Conservation (phyloP, 1,140 invertebrate species). For the Lanistes nyassanus region DNA sequence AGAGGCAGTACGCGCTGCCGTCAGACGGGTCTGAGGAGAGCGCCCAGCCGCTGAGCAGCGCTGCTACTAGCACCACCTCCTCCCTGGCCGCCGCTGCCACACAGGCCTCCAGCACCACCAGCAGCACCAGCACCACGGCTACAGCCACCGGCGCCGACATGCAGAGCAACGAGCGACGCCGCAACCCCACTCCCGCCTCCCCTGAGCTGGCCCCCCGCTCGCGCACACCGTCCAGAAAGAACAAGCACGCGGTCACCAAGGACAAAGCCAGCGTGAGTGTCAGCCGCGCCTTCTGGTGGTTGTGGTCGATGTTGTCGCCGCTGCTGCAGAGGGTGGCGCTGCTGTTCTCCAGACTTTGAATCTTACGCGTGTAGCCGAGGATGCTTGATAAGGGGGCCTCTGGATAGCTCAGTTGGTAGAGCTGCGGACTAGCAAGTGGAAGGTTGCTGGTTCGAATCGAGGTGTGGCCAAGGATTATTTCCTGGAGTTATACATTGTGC, state of each 20-base stretch:
- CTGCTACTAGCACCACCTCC: background rate
- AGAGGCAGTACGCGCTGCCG: constrained; percentile 4
- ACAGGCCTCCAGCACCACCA: background rate
- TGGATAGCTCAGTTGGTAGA: too few relatives aligned
- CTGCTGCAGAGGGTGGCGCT: too few relatives aligned
- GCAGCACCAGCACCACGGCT: constrained; percentile 3
- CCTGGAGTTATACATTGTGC: too few relatives aligned
- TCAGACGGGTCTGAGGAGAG: constrained; percentile 24
- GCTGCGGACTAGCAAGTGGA: too few relatives aligned
- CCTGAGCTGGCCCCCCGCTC: constrained; percentile 12
- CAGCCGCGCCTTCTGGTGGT: too few relatives aligned
- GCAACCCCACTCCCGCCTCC: constrained; percentile 8
- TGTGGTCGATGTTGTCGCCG: too few relatives aligned
- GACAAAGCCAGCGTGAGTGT: background rate
- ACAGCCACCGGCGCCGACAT: constrained; percentile 14
- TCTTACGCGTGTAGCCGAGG: too few relatives aligned
- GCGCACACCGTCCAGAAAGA: constrained; percentile 11
- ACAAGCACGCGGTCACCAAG: background rate
- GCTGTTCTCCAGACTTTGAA: too few relatives aligned
- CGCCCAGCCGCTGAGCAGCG: constrained; percentile 13
- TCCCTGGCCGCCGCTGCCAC: background rate
- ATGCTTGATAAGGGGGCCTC: too few relatives aligned
- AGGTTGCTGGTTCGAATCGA: too few relatives aligned
- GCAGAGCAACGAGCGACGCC: constrained; percentile 16
- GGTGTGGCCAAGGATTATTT: too few relatives aligned